Evolutionary conservation across 2,113 vertebrate species (phyloP), one percentile per base, ranked within the genome.

Genomic region (Sylvietta virens): DNA sequence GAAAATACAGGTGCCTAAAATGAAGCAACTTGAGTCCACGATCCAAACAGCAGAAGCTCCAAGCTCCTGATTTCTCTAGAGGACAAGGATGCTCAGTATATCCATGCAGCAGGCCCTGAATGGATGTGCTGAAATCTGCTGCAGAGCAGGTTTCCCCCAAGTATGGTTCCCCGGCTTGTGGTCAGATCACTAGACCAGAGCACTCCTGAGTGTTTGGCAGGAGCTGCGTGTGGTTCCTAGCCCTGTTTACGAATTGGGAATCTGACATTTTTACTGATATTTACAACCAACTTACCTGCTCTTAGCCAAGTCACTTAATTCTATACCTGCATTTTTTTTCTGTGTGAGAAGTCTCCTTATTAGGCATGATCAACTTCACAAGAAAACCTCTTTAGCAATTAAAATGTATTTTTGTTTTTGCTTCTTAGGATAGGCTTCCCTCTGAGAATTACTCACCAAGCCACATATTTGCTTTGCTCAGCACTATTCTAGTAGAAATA

Each of bases 391-490:
- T 82, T 7, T 30, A 39, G 35, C 54, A 86, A 54, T 30, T 57
- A 39, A 90, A 69, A 37, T 15, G 4, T 7, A n/a, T 82, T 93
- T 82, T 82, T 89, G 60, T 2, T 78, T 92, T 91, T 23, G 11
- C 72, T 93, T 88, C 85, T 81, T 74, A 67, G 47, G 58, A 24
- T 88, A 80, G 76, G 18, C 15, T 88, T 93, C 62, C 62, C 81
- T 92, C 35, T 4, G 58, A 90, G 82, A 90, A 70, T 90, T 88
- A 80, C 82, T 92, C 66, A 72, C 88, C 62, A 65, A 73, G 85
- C 54, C 62, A 65, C 66, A 15, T 65, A 80, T 35, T 80, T 92
- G 88, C 81, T 90, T 95, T 86, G 79, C 85, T 97, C 90, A 92
- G 88, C 81, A 71, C 45, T 90, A 87, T 76, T 90, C 48, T 80